Base-by-base conservation (phyloP, 2,113 vertebrate species). In the Spermophilus dauricus region DNA sequence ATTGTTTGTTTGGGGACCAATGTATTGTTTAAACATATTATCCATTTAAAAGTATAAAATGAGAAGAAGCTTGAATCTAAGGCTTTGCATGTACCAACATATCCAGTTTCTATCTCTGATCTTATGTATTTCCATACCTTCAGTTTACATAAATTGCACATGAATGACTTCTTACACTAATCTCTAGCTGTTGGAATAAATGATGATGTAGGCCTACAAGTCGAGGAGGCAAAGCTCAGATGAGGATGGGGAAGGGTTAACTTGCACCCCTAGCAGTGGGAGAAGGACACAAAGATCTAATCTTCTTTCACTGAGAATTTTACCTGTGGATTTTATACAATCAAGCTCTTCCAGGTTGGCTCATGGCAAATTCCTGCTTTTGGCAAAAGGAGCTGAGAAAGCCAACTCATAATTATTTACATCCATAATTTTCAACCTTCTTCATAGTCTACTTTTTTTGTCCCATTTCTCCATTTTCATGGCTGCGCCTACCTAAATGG, bases 331-430 rank as follows among this genome's bases (percentile, higher is more conserved):
- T 89, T 11, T 80, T 42, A 63, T 13, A 70, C 18, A 9, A 34
- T 51, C 30, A 6, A 13, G 42, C 4, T 75, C n/a, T 73, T 82
- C 51, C 30, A 24, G 20, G 8, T 63, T 89, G 45, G 28, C 3
- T 90, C 16, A 67, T 51, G 13, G 45, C 16, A 7, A 70, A 30
- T 73, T 83, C 30, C 10, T 93, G 51, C 11, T 91, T 17, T 81
- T 91, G 8, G 34, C 7, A 65, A 22, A 48, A 97, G 89, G n/a
- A 94, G 56, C 14, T 80, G 18, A 95, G 39, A 69, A 89, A 78
- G 22, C 11, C 18, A 89, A 20, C 24, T 4, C 26, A 39, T 34
- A 90, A 77, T 34, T 89, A 73, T 28, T 63, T 56, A 61, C 22
- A 83, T 48, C 34, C 89, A 6, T 58, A 67, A 65, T 86, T 83